Evolutionary conservation across 2,888 invertebrate genomes (phyloP).

Genomic region (Pyralis farinalis): DNA sequence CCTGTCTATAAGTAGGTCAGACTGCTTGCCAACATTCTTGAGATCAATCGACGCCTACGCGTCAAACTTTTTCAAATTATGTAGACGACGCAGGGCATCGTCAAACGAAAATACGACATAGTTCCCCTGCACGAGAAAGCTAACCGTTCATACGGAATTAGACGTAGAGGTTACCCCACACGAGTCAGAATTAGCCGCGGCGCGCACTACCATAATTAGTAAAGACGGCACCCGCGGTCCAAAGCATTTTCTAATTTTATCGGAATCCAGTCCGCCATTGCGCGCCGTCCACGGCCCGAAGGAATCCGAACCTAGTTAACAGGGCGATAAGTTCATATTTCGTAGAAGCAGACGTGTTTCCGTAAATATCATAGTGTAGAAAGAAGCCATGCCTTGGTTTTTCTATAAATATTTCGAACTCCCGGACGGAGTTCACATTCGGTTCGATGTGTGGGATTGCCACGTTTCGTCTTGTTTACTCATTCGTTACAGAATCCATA

Average conservation of each 20-base stretch:
- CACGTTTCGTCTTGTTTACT: constrained; percentile 3
- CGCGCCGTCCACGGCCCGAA: constrained; percentile 24
- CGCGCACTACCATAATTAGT: constrained; percentile 76
- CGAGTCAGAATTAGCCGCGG: constrained; percentile 47
- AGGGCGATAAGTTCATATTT: constrained; percentile 31
- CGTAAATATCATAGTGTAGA: constrained; percentile 45
- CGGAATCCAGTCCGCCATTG: constrained; percentile 34
- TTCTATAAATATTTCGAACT: constrained; percentile 47
- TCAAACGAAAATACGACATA: constrained; percentile 9
- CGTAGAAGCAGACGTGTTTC: constrained; percentile 33
- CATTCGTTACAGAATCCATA: not conserved
- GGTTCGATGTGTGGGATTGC: constrained; percentile 15
- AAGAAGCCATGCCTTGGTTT: constrained; percentile 35
- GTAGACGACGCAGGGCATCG: constrained; percentile 11
- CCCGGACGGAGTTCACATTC: constrained; percentile 32
- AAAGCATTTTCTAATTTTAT: constrained; percentile 70
- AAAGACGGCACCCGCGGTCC: constrained; percentile 60
- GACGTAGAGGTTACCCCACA: constrained; percentile 50
- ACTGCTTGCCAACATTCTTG: constrained; percentile 39
- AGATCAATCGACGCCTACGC: constrained; percentile 23
- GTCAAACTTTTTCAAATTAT: constrained; percentile 24
- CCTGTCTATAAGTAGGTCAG: constrained; percentile 55
- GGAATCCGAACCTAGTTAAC: constrained; percentile 27
- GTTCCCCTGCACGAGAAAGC: constrained; percentile 20
- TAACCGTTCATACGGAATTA: constrained; percentile 34